Base-by-base conservation (phyloP, 2,888 invertebrate species). In the Chironomus riparius region DNA sequence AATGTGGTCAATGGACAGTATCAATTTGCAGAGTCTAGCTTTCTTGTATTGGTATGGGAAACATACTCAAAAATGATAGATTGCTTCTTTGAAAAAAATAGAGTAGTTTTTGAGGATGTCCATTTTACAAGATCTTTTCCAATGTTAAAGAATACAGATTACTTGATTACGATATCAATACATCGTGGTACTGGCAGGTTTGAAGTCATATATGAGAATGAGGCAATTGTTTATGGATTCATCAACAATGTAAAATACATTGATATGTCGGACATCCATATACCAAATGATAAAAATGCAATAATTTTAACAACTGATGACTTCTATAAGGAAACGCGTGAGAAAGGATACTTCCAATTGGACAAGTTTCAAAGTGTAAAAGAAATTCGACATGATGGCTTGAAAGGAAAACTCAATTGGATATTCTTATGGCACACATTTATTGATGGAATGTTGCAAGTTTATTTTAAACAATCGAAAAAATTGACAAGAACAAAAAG, bases 391-490 rank as follows among this genome's bases (percentile, higher is more conserved):
- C 78, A 80, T 1, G 83, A 84, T 78, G 84, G 84, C 0, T 75
- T 81, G 0, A 81, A 79, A 47, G 84, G 83, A 3, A 79, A 80
- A 81, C 81, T 80, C 6, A 82, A 86, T 72, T 95, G 94, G 94
- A 86, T 88, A 70, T 90, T 90, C 80, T 93, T 94, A 83, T 97
- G 95, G 95, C 90, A 93, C 7, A 88, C 92, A 3, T 94, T 94
- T 83, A 88, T 97, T 85, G 96, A 97, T 84, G 91, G 92, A 47
- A 91, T 97, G 90, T 85, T 97, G 12, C 96, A 97, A 83, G 88
- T 93, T 79, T 88, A 89, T 79, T 89, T 94, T 70, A 82, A 94
- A 28, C 88, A 89, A 22, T 86, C 89, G 76, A 89, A 90, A 78
- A 87, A 89, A 2, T 87, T 94, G 3, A 87, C 89, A 80, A 87